Evolutionary conservation across 1,140 invertebrate species (phyloP).

Genomic region (Sitobion miscanthi): DNA sequence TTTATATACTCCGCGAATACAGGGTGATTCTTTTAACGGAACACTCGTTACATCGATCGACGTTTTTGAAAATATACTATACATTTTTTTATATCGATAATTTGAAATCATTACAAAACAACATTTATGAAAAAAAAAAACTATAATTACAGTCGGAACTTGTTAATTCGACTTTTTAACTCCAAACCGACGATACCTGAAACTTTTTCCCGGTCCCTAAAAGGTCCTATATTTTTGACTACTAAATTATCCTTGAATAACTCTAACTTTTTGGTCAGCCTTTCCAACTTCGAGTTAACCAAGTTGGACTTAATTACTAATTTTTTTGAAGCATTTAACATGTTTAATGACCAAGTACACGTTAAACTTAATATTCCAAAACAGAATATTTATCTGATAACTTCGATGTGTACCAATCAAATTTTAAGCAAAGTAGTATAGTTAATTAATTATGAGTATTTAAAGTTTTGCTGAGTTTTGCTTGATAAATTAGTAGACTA

Average conservation of each 20-base stretch:
- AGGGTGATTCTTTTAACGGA: not conserved
- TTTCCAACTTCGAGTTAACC: too few relatives aligned
- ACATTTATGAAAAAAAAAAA: too few relatives aligned
- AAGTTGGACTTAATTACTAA: too few relatives aligned
- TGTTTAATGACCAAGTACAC: not conserved
- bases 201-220: too few relatives aligned
- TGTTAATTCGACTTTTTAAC: too few relatives aligned
- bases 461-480: not conserved
- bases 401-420: not conserved
- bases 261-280: too few relatives aligned
- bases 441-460: not conserved
- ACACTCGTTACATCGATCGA: not conserved
- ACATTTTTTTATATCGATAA: not conserved
- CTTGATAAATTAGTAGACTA: not conserved
- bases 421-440: not conserved
- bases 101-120: not conserved
- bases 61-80: not conserved
- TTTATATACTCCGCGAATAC: not conserved
- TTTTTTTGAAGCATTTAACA: too few relatives aligned
- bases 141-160: too few relatives aligned
- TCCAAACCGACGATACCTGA: too few relatives aligned
- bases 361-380: not conserved
- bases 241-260: too few relatives aligned
- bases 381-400: not conserved
- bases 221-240: too few relatives aligned